Evolutionary conservation across 2,888 invertebrate genomes (phyloP).

Genomic region (Rosalia funebris): DNA sequence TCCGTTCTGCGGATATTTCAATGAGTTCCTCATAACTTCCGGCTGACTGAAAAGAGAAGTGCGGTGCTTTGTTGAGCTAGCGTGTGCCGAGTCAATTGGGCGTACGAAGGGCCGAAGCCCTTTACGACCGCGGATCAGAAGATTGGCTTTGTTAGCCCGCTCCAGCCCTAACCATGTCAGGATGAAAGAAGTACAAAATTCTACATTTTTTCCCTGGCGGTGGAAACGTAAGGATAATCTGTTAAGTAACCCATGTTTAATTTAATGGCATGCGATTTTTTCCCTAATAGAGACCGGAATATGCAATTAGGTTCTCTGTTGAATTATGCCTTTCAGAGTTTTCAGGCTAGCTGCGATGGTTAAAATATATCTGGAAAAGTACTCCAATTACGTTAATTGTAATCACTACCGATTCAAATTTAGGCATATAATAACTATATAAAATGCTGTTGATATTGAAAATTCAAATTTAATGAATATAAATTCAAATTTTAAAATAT

Average conservation of each 20-base stretch:
- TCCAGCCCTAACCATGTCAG: slow-evolving; percentile 52
- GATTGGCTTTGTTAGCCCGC: slow-evolving; percentile 59
- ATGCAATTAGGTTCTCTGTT: not conserved
- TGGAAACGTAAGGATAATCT: slow-evolving; percentile 29
- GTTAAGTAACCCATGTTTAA: slow-evolving; percentile 46
- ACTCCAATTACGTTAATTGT: too few species aligned
- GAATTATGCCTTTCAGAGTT: too few species aligned
- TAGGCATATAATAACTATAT: too few species aligned
- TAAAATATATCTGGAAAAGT: too few species aligned
- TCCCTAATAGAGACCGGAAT: not conserved
- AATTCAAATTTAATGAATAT: too few species aligned
- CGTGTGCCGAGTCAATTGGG: slow-evolving; percentile 60
- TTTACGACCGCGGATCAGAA: slow-evolving; percentile 54
- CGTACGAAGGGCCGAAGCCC: slow-evolving; percentile 51
- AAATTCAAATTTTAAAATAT: too few species aligned
- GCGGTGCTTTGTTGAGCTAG: slow-evolving; percentile 55
- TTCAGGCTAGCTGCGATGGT: too few species aligned
- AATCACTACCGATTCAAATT: too few species aligned
- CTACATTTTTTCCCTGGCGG: slow-evolving; percentile 30
- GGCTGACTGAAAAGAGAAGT: slow-evolving; percentile 55
- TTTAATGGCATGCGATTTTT: slow-evolving; percentile 44
- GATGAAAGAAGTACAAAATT: slow-evolving; percentile 52
- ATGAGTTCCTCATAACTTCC: slow-evolving; percentile 64
- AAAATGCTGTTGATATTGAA: too few species aligned
- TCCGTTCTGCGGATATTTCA: slow-evolving; percentile 63